These are phyloP conservation scores for Plutomurus gul DNA, from an alignment of 1,140 invertebrate species.

Conservation along the genomic window DNA sequence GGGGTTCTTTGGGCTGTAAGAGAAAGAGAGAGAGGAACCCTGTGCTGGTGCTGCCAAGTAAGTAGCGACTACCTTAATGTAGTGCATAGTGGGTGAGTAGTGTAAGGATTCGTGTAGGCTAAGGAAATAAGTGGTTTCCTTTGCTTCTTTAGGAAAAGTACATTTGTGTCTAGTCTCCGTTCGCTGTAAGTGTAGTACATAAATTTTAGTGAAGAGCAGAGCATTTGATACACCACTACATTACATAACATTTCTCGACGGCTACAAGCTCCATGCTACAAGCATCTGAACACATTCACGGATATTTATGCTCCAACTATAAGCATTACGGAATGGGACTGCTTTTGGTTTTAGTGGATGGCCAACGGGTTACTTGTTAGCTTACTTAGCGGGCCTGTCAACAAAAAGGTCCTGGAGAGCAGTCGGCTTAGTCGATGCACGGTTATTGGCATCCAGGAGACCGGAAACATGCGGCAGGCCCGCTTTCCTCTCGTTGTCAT, in stretches of 20 bases:
- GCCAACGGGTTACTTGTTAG: not conserved
- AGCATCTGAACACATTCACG: not conserved
- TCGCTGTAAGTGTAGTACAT: not conserved
- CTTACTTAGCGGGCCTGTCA: not conserved
- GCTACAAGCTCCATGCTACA: not conserved
- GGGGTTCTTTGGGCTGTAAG: no score
- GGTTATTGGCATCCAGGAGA: not conserved
- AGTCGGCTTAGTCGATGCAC: no score
- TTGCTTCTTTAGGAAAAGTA: not conserved
- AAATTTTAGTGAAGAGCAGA: not conserved
- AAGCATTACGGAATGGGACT: no score
- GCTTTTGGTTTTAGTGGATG: no score
- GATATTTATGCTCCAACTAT: not conserved
- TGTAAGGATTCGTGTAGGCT: not conserved
- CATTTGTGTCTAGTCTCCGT: not conserved
- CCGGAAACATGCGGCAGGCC: not conserved
- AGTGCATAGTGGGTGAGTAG: not conserved
- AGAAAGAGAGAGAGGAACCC: no score
- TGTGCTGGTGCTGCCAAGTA: no score
- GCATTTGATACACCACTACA: constrained; percentile 4
- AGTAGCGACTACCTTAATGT: no score
- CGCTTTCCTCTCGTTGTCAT: not conserved
- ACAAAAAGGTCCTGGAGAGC: not conserved
- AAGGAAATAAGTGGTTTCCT: constrained; percentile 21
- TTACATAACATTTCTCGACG: constrained; percentile 7